Conservation (phyloP, 2,113 vertebrate species). For the Lepisosteus oculatus region DNA sequence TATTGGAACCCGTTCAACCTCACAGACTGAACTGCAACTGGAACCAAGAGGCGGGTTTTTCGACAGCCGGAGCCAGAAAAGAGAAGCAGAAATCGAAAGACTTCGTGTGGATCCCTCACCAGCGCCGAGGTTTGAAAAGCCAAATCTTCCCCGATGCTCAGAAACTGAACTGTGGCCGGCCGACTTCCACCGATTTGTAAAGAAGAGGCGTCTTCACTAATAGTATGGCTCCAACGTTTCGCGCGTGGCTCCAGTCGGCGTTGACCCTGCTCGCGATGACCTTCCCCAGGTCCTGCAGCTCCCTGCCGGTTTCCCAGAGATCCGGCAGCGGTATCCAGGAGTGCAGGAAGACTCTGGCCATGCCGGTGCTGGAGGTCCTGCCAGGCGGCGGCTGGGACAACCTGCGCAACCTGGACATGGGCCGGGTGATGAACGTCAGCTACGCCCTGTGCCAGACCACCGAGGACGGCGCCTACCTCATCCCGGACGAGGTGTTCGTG, state of each 20-base stretch:
- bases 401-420: slow-evolving; percentile 82
- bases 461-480: slow-evolving; percentile 79
- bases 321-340: background rate
- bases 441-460: slow-evolving; percentile 81
- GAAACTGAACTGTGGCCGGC: background rate
- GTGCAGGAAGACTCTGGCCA: slow-evolving; percentile 31
- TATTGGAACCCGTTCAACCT: background rate
- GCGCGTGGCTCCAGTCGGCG: too few species aligned
- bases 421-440: slow-evolving; percentile 75
- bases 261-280: background rate
- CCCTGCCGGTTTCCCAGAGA: too few species aligned
- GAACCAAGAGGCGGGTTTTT: too few species aligned
- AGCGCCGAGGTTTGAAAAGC: too few species aligned
- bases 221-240: background rate
- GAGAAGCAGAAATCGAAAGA: too few species aligned
- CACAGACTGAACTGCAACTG: too few species aligned
- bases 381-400: slow-evolving; percentile 93
- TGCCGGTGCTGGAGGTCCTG: slow-evolving; percentile 76
- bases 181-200: background rate
- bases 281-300: background rate
- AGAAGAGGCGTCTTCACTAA: background rate
- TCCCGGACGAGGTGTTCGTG: slow-evolving; percentile 82
- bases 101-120: too few species aligned
- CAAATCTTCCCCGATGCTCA: background rate
- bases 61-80: too few species aligned